Evolutionary conservation across 2,888 invertebrate genomes (phyloP).

Genomic region (Drosophila prostipennis): DNA sequence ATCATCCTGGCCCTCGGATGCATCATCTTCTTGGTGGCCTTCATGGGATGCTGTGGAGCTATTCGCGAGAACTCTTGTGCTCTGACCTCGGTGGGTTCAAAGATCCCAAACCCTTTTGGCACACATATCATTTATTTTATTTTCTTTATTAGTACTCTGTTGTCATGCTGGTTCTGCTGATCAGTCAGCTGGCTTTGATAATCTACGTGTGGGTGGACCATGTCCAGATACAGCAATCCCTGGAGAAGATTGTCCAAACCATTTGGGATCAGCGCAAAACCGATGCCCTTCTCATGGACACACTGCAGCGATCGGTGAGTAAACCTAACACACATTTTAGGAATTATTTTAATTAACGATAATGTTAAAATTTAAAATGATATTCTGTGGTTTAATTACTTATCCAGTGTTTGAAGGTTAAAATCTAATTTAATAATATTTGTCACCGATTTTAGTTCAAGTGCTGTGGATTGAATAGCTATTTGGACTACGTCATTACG

Average conservation of each 20-base stretch:
- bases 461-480: constrained; percentile 79
- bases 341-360: no score
- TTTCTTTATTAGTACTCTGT: constrained; percentile 88
- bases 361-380: no score
- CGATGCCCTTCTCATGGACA: constrained; percentile 72
- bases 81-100: constrained; percentile 88
- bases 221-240: constrained; percentile 85
- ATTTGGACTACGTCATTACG: constrained; percentile 69
- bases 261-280: constrained; percentile 80
- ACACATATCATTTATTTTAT: neutral
- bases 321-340: neutral
- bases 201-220: constrained; percentile 88
- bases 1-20: constrained; percentile 89
- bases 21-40: constrained; percentile 91
- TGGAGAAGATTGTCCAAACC: constrained; percentile 85
- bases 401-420: no score
- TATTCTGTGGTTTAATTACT: no score
- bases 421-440: neutral
- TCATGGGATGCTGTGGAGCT: constrained; percentile 96
- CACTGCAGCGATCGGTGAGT: constrained; percentile 75
- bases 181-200: constrained; percentile 89
- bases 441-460: constrained; percentile 61
- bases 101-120: no score
- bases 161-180: constrained; percentile 88
- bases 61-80: constrained; percentile 94